Evolutionary conservation across 2,888 invertebrate genomes (phyloP).

Genomic region (Trachelus iudaicus): DNA sequence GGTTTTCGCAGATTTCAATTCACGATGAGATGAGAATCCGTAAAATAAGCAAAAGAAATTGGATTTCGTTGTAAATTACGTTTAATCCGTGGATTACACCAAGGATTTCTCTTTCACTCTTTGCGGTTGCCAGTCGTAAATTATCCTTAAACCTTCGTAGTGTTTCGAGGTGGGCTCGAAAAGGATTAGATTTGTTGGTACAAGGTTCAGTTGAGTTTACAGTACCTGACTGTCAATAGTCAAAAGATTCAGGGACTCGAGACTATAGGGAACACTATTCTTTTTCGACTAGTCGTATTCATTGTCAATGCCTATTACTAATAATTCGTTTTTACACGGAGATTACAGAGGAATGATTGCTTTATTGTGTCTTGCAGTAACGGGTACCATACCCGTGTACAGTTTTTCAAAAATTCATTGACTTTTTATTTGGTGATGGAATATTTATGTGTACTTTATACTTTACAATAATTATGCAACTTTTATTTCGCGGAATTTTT

Average conservation of each 20-base stretch:
- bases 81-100: conserved; percentile 47
- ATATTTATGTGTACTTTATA: background rate
- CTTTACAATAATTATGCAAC: background rate
- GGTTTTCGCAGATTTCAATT: background rate
- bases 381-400: background rate
- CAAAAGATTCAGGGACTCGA: conserved; percentile 1
- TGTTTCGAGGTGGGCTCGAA: conserved; percentile 1
- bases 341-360: conserved; percentile 47
- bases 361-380: conserved; percentile 35
- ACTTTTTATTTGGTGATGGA: background rate
- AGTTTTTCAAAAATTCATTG: background rate
- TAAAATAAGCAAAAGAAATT: conserved; percentile 46
- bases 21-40: background rate
- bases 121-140: conserved; percentile 27
- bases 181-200: conserved; percentile 6
- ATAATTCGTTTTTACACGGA: conserved; percentile 51
- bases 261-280: background rate
- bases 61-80: conserved; percentile 52
- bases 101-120: conserved; percentile 26
- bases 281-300: conserved; percentile 20
- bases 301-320: conserved; percentile 20
- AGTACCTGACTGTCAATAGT: background rate
- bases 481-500: background rate
- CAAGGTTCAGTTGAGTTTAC: background rate
- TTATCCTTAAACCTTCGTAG: conserved; percentile 13